Evolutionary conservation across 2,797 vertebrate species (phyloP).

Genomic region (Petrocephalus sullivani): DNA sequence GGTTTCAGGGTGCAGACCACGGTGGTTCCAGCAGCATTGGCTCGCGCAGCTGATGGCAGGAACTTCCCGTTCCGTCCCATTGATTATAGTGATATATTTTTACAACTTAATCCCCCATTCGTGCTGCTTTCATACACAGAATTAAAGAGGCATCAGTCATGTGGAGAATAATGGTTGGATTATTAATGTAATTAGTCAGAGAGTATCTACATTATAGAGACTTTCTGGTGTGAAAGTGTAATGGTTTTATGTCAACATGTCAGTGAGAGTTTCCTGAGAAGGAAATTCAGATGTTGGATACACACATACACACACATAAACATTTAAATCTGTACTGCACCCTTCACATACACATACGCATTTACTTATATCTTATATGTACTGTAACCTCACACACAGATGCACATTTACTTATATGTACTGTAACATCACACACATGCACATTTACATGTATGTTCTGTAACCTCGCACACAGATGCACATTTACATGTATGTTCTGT

Average conservation of each 20-base stretch:
- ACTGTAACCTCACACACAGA: background rate
- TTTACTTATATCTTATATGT: too few species aligned
- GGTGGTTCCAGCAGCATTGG: background rate
- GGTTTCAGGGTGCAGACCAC: background rate
- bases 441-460: too few species aligned
- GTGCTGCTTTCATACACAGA: background rate
- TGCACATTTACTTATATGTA: too few species aligned
- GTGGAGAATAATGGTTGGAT: background rate
- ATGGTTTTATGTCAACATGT: slow-evolving; percentile 2
- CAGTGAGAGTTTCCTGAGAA: background rate
- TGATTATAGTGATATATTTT: background rate
- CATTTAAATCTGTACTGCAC: too few species aligned
- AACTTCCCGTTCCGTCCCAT: background rate
- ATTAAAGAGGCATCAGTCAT: slow-evolving; percentile 2
- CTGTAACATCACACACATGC: too few species aligned
- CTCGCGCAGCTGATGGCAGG: background rate
- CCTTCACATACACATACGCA: too few species aligned
- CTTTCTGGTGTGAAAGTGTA: background rate
- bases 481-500: too few species aligned
- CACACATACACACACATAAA: background rate
- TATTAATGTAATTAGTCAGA: slow-evolving; percentile 10
- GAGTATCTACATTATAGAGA: slow-evolving; percentile 5
- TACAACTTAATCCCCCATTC: background rate
- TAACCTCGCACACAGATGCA: too few species aligned
- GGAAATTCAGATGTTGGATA: background rate